Evolutionary conservation across 1,140 invertebrate species (phyloP), one percentile per base, ranked within the genome.

Genomic region (Dendroctonus ponderosae): DNA sequence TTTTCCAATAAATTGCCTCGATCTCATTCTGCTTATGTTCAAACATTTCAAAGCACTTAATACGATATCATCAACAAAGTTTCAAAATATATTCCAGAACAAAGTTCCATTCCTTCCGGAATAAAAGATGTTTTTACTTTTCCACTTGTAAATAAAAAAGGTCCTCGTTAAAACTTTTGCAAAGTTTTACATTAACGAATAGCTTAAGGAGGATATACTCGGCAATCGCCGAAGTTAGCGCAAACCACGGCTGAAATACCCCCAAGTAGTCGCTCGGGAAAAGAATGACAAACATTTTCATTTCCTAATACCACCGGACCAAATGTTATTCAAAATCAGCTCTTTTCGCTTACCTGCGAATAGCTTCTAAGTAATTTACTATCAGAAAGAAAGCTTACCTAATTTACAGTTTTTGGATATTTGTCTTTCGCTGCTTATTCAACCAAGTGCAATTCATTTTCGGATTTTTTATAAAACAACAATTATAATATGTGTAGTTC

Each of bases 181-280:
- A 52, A 62, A 62, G 60, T 62, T 62, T 62, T 52, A 62, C 49
- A 62, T 62, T 62, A 62, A 62, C 60, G 60, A 62, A 62, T 62
- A 62, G 60, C 60, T 62, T 62, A 62, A 62, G 60, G 60, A 62
- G 58, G 43, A 60, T 60, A 46, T 14, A 60, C 12, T 60, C 50
- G 43, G 44, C 41, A 62, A 62, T 60, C 43, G 58, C 44, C 40
- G 58, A 60, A 60, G 44, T 59, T 59, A 48, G 46, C 59, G 48
- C 59, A 50, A 61, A 61, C 50, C 48, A 61, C 42, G 26, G 42
- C 43, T 60, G 12, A 48, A 49, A 60, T 60, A 50, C 58, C 58
- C 60, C 60, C 48, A 43, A 62, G 60, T 62, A 62, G 39, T 41
- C 48, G 12, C 43, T 42, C 49, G 60, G 60, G 42, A 52, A 62